Percentiles rank a stretch among this genome's conserved stretches.
phyloP scores from a whole-genome alignment of 2,888 invertebrate species.

The Agrochola lychnidis region DNA sequence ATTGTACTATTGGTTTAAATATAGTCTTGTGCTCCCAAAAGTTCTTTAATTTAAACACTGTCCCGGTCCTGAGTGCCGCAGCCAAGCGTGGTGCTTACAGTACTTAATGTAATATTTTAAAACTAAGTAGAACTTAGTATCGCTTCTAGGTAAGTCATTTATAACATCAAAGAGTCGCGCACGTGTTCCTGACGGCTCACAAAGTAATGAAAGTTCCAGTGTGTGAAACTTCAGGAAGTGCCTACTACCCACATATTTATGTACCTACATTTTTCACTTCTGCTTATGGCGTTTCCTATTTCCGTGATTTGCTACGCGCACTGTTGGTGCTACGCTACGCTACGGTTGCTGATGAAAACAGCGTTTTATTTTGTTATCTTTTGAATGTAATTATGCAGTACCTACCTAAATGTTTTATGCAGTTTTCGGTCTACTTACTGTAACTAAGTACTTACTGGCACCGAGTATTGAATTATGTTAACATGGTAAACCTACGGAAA shows the following conservation, averaged over 20 bases:
- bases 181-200: slow-evolving; percentile 5
- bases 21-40: no score
- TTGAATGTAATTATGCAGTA: slow-evolving; percentile 22
- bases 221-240: slow-evolving; percentile 25
- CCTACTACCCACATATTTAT: neutral
- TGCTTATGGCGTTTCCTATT: slow-evolving; percentile 26
- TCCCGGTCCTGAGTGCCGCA: no score
- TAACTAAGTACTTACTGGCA: neutral
- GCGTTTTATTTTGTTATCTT: slow-evolving; percentile 27
- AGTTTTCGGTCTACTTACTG: neutral
- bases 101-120: neutral
- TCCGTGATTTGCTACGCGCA: slow-evolving; percentile 26
- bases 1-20: no score
- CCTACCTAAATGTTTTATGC: neutral
- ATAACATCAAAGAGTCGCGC: slow-evolving; percentile 4
- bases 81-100: no score
- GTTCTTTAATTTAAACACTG: no score
- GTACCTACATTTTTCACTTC: slow-evolving; percentile 24
- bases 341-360: slow-evolving; percentile 8
- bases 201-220: slow-evolving; percentile 24
- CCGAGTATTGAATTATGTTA: neutral
- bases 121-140: neutral
- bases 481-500: neutral
- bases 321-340: neutral
- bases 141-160: slow-evolving; percentile 13